Conservation (phyloP, 2,113 vertebrate species). For the Nesogale talazaci region DNA sequence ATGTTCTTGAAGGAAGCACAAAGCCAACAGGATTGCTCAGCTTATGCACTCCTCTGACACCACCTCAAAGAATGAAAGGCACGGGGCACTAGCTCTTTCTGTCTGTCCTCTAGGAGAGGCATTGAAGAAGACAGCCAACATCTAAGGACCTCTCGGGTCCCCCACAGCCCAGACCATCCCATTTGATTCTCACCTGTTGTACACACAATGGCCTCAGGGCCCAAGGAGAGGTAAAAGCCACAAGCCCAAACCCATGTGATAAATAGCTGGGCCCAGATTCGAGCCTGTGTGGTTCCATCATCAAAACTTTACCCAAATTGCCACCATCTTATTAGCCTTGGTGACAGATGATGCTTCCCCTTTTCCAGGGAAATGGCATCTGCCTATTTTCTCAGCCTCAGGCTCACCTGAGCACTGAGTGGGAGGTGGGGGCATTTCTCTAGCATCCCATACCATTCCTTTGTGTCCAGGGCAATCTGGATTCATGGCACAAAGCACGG, state of each 20-base stretch:
- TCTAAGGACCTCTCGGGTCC: background rate
- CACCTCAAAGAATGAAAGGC: background rate
- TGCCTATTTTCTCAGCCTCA: background rate
- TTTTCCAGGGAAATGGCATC: background rate
- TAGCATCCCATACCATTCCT: background rate
- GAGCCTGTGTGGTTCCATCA: background rate
- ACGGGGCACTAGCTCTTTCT: background rate
- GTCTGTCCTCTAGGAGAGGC: background rate
- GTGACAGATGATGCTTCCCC: background rate
- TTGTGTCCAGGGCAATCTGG: background rate
- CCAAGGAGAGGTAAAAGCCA: background rate
- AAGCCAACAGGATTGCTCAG: background rate
- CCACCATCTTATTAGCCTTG: background rate
- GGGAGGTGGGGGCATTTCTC: background rate
- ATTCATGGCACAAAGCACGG: background rate
- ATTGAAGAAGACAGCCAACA: background rate
- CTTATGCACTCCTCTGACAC: background rate
- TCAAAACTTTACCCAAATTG: background rate
- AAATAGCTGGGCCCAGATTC: background rate
- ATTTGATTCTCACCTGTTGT: background rate
- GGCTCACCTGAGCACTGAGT: background rate
- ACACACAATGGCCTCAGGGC: constrained; percentile 23
- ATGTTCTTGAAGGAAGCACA: constrained; percentile 23
- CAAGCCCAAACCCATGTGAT: background rate
- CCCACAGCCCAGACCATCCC: background rate